phyloP scores from a whole-genome alignment of 2,797 vertebrate species.

The Momotus momota region DNA sequence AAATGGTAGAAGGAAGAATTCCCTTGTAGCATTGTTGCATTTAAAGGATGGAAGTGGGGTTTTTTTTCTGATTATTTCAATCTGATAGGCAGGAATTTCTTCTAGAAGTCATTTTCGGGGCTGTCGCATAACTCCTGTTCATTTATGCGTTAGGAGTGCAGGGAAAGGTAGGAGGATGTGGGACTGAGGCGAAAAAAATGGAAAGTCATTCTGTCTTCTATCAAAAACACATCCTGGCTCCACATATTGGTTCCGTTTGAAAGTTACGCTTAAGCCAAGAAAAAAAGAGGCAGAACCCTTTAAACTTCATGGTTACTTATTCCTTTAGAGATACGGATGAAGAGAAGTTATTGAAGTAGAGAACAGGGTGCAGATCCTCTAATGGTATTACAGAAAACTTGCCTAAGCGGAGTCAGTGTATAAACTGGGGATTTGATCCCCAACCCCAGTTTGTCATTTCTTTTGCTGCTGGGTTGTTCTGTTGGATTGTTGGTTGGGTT shows the following conservation, averaged over 20 bases:
- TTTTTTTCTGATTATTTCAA: neutral
- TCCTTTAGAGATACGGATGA: neutral
- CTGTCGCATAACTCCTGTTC: neutral
- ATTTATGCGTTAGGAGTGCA: accelerated
- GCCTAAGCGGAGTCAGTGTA: neutral
- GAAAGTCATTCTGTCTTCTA: neutral
- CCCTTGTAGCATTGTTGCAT: neutral
- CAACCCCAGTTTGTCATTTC: neutral
- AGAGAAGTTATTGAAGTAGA: neutral
- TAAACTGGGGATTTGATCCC: neutral
- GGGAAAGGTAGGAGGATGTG: neutral
- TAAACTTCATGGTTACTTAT: neutral
- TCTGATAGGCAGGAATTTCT: neutral
- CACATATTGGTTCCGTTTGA: neutral
- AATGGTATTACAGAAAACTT: neutral
- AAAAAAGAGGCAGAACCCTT: neutral
- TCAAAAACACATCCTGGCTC: neutral
- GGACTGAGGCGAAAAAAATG: neutral
- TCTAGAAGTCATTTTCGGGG: neutral
- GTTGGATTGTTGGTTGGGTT: no score
- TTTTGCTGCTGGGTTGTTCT: neutral
- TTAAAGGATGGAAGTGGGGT: neutral
- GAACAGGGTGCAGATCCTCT: neutral
- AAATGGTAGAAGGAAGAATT: neutral
- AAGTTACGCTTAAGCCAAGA: neutral